Evolutionary conservation across 1,140 invertebrate species (phyloP), one percentile per base, ranked within the genome.

Genomic region (Trichonephila clavipes): DNA sequence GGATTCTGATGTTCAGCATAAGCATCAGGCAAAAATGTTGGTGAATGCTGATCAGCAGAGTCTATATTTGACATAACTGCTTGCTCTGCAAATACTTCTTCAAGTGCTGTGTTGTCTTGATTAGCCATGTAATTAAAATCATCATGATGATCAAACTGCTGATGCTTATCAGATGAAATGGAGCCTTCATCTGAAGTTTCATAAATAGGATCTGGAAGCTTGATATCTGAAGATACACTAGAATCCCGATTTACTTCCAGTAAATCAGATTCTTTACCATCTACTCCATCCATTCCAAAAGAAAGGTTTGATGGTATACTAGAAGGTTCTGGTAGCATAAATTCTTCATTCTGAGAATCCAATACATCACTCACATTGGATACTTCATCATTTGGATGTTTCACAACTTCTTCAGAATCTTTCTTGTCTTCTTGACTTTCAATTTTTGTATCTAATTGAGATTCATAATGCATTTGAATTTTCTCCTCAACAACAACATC

Each of bases 171-270:
- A 58, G 61, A 92, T 2, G 90, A 85, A 44, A 92, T 51, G n/a
- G 90, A 92, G 12, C 90, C 90, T 28, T 92, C 90, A 18, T 92
- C 90, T 24, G 90, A 92, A 85, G 90, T 92, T 66, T 92, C 90
- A 85, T 92, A 92, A 58, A 92, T 92, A n/a, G 90, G 90, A 85
- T 92, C 90, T 21, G 90, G 90, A 51, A 92, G 90, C 61, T 92
- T 92, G 7, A 92, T 83, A 58, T 92, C 90, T 10, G 90, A 92
- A 19, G 90, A 83, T n/a, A 85, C 28, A 59, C 90, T 92, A 12
- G 58, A 92, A 28, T 58, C 64, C 0, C 24, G 40, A 82, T 90
- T 81, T 7, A n/a, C 8, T 82, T 81, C 72, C 34, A 18, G 34
- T 7, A 77, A 40, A 18, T 77, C 72, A 44, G 89, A 4, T 40